Evolutionary conservation across 2,797 vertebrate species (phyloP), one percentile per base, ranked within the genome.

Genomic region (Gila robusta): DNA sequence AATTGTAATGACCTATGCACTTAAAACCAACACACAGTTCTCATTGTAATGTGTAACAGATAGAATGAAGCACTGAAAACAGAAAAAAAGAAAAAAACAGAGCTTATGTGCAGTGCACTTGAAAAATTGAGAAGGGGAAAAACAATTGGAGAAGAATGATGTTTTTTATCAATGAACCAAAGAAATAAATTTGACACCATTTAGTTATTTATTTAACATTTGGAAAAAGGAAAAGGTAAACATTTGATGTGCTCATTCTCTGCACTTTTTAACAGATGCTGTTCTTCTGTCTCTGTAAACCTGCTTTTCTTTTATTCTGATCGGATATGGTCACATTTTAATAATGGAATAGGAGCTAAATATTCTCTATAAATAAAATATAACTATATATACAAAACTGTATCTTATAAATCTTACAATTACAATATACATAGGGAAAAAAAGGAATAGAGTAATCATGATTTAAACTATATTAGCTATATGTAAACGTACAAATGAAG

Each of bases 361-460:
- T 81, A 62, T 77, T 84, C 52, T 85, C 85, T 88, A 85, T 84
- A 87, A 90, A 88, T 87, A 88, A 85, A 80, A 73, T 54, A 81
- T 62, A 87, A 23, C 52, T 78, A 37, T 79, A 85, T 72, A 88
- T 87, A 88, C 88, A 83, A 81, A 87, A 78, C 72, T 32, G 26
- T 67, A 39, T 74, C 73, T 79, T 19, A 82, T 89, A 82, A 81
- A 85, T 80, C 85, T 87, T 87, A 19, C 77, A 86, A 81, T 86
- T 72, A 84, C 74, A 85, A 76, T 74, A 35, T 87, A 79, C 73
- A 85, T 66, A 26, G 26, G 78, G 78, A 44, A 28, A 47, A 14
- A 26, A 47, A 59, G 17, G 9, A 86, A 74, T 11, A 23, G 11
- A 52, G 47, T 54, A 54, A 83, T 76, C 23, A 39, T 37, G 82